Conservation (phyloP, 2,797 vertebrate genomes). For the Helicolenus hilgendorfi region DNA sequence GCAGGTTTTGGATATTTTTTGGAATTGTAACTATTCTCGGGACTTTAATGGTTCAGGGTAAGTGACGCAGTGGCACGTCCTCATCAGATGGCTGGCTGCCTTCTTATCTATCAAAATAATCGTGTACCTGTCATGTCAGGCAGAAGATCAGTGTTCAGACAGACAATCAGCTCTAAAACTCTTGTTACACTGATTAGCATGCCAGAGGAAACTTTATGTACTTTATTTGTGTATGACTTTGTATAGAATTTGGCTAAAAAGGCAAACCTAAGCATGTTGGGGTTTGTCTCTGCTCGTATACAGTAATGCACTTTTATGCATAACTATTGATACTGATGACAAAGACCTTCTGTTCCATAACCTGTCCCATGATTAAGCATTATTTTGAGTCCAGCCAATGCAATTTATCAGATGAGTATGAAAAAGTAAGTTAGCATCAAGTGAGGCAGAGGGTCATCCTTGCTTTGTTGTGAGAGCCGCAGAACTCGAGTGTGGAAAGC, state of each 20-base stretch:
- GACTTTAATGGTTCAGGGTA: slow-evolving; percentile 78
- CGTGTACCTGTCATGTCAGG: not conserved
- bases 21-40: slow-evolving; percentile 66
- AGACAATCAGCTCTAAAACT: slow-evolving; percentile 2
- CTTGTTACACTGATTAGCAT: not conserved
- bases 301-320: not conserved
- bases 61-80: slow-evolving; percentile 43
- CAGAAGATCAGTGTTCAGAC: slow-evolving; percentile 10
- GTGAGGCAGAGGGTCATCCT: not conserved
- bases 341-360: not conserved
- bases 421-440: not conserved
- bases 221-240: not conserved
- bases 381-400: not conserved
- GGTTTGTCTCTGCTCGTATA: not conserved
- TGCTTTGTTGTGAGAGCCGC: not conserved
- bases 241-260: not conserved
- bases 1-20: slow-evolving; percentile 68
- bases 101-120: slow-evolving; percentile 7
- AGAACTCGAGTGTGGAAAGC: not conserved
- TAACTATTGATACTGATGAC: not conserved
- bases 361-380: not conserved
- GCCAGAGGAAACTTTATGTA: not conserved
- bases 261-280: not conserved
- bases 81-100: not conserved
- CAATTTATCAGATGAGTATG: not conserved